Evolutionary conservation across 2,888 invertebrate species (phyloP).

Genomic region (Aphodius sticticus): DNA sequence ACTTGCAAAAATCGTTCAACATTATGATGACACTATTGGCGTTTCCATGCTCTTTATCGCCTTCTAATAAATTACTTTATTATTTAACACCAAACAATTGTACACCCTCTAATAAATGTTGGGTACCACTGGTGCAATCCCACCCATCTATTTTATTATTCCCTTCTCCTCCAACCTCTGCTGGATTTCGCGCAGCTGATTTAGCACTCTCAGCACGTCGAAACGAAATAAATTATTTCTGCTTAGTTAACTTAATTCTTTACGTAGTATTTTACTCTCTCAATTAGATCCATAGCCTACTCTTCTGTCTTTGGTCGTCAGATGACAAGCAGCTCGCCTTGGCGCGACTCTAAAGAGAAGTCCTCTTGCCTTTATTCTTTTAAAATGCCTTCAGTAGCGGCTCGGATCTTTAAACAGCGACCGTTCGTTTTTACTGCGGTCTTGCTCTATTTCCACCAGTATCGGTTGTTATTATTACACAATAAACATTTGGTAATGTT

Average conservation of each 20-base stretch:
- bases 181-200: background rate
- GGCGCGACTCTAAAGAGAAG: background rate
- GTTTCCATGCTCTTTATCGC: too few relatives aligned
- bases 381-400: background rate
- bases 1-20: too few relatives aligned
- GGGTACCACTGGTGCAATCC: background rate
- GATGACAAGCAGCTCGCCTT: slow-evolving; percentile 4
- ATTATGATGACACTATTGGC: too few relatives aligned
- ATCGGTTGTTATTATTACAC: background rate
- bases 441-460: background rate
- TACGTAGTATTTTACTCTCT: background rate
- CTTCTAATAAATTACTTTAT: too few relatives aligned
- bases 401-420: background rate
- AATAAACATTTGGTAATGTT: background rate
- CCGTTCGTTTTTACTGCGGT: background rate
- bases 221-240: background rate
- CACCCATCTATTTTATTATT: background rate
- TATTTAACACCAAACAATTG: too few relatives aligned
- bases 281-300: background rate
- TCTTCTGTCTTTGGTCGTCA: background rate
- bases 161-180: background rate
- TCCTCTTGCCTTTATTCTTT: background rate
- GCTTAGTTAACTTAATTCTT: background rate
- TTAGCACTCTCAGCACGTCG: background rate
- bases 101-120: too few relatives aligned